Percentiles rank a stretch among this genome's conserved stretches.
Evolutionary conservation across 2,888 invertebrate genomes (phyloP).

Genomic region (Nymphalis c-album): DNA sequence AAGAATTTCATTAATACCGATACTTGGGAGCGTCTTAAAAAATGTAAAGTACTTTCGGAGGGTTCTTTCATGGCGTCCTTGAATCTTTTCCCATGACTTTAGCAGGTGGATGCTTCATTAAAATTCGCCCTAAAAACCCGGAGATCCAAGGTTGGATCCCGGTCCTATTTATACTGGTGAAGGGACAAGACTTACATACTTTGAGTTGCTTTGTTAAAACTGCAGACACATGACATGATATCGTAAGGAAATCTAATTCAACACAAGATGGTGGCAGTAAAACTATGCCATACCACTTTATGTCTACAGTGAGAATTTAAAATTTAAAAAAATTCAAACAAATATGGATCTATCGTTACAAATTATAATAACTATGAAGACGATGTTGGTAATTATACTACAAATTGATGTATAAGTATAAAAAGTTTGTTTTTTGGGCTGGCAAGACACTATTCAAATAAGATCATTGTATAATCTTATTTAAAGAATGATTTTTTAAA

Average conservation of each 20-base stretch:
- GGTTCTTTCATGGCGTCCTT: slow-evolving; percentile 19
- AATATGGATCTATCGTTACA: too few species aligned
- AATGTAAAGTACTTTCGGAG: slow-evolving; percentile 20
- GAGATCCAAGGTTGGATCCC: slow-evolving; percentile 29
- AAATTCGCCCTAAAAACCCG: slow-evolving; percentile 39
- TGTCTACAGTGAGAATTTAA: too few species aligned
- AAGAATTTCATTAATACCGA: slow-evolving; percentile 18
- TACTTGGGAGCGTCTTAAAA: slow-evolving; percentile 22
- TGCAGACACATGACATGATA: background rate
- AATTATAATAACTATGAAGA: too few species aligned
- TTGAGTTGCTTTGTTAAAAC: background rate
- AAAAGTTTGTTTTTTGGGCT: too few species aligned
- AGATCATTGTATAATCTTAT: too few species aligned
- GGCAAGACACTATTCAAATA: too few species aligned
- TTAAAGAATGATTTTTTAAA: too few species aligned
- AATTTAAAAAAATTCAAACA: too few species aligned
- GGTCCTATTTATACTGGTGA: slow-evolving; percentile 5
- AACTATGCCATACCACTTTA: too few species aligned
- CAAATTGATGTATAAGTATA: too few species aligned
- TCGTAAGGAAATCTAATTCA: background rate
- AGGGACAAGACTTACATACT: background rate
- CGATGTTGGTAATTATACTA: too few species aligned
- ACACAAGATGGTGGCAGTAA: background rate
- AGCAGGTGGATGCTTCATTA: slow-evolving; percentile 35
- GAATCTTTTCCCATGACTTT: slow-evolving; percentile 23